Evolutionary conservation across 2,113 vertebrate genomes (phyloP).

Genomic region (Anolis carolinensis): DNA sequence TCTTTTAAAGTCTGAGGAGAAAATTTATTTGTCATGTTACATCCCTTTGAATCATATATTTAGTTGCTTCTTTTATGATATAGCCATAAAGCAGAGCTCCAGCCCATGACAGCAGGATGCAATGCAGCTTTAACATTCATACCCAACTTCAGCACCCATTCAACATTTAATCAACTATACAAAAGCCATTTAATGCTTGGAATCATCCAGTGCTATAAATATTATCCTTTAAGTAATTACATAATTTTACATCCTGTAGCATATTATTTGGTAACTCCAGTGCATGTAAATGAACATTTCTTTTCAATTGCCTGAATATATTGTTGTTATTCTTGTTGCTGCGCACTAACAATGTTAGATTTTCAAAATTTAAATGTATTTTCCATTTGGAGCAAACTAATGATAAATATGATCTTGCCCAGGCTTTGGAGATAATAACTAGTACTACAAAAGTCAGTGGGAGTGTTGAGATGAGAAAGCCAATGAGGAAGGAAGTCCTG

Average conservation of each 20-base stretch:
- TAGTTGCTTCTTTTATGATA: slow-evolving; percentile 31
- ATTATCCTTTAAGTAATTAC: slow-evolving; percentile 40
- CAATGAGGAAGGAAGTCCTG: not conserved
- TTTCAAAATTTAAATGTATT: not conserved
- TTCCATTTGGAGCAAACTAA: not conserved
- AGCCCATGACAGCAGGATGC: slow-evolving; percentile 22
- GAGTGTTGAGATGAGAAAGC: not conserved
- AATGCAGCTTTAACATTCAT: slow-evolving; percentile 19
- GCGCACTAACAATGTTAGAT: not conserved
- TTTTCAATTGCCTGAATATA: not conserved
- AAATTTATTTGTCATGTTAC: slow-evolving; percentile 29
- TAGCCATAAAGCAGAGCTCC: slow-evolving; percentile 23
- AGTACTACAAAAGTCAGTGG: no score
- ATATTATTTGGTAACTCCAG: slow-evolving; percentile 27
- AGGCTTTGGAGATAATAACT: not conserved
- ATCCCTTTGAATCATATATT: slow-evolving; percentile 20
- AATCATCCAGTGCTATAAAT: slow-evolving; percentile 31
- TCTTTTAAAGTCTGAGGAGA: slow-evolving; percentile 1
- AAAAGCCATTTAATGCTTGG: slow-evolving; percentile 40
- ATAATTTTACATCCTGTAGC: slow-evolving; percentile 32
- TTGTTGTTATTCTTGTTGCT: not conserved
- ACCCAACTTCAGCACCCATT: slow-evolving; percentile 21
- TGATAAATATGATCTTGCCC: not conserved
- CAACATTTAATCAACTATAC: slow-evolving; percentile 42
- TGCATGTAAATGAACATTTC: slow-evolving; percentile 21